Evolutionary conservation across 2,888 invertebrate species (phyloP).

Genomic region (Digitonthophagus gazella): DNA sequence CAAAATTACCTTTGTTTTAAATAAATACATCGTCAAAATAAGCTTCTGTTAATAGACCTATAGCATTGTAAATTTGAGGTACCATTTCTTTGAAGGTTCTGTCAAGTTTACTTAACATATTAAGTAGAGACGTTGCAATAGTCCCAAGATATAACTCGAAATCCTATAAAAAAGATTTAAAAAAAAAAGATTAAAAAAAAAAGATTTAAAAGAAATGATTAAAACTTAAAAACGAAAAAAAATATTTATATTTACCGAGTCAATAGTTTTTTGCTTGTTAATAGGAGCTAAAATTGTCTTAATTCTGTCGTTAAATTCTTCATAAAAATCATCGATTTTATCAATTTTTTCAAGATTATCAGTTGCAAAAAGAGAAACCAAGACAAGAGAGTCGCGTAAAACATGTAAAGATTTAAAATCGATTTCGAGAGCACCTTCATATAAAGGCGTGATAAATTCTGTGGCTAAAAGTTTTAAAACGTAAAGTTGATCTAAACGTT

Average conservation of each 20-base stretch:
- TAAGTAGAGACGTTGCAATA: conserved; percentile 2
- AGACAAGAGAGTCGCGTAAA: conserved; percentile 11
- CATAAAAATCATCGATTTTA: conserved; percentile 12
- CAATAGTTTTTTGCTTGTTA: not conserved
- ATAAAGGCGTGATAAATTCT: not conserved
- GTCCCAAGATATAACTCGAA: conserved; percentile 11
- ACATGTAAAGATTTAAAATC: conserved; percentile 2
- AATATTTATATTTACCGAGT: not conserved
- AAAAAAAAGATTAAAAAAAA: too few relatives aligned
- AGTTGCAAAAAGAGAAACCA: conserved; percentile 3
- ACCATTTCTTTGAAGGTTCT: conserved; percentile 12
- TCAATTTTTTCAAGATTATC: not conserved
- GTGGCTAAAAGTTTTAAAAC: conserved; percentile 13
- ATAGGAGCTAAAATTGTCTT: not conserved
- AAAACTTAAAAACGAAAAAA: too few relatives aligned
- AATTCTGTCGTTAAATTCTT: conserved; percentile 10
- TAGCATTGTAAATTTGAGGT: conserved; percentile 15
- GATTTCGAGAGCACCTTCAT: not conserved
- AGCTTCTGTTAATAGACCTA: conserved; percentile 12
- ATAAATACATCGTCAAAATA: conserved; percentile 18
- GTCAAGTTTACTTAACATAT: conserved; percentile 19
- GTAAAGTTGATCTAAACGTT: conserved; percentile 16
- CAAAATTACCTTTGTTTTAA: not conserved
- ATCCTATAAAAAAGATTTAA: conserved; percentile 1
- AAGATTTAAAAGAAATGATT: not conserved